Evolutionary conservation across 1,140 invertebrate genomes (phyloP), one percentile per base, ranked within the genome.

Genomic region (Anoplophora glabripennis): DNA sequence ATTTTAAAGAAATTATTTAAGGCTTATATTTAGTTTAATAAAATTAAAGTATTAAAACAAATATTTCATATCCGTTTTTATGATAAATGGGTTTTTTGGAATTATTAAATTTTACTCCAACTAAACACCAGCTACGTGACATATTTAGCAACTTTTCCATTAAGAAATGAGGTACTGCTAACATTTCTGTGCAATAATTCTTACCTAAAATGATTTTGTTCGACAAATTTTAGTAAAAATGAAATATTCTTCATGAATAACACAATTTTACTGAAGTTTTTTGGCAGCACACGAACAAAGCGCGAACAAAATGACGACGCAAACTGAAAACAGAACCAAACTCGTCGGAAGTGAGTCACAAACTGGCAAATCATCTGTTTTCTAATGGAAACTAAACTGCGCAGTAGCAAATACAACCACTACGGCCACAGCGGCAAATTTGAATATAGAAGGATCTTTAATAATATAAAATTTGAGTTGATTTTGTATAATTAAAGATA

Each of bases 341-440:
- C 54, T 57, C 53, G 55, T 33, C 54, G 37, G 15, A 62, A 62
- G 21, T 52, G 49, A 59, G 35, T 52, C 55, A 54, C 49, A 53
- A 54, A 57, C 59, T 62, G 12, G 54, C 45, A 61, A 52, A 61
- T 59, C 57, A 59, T 54, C 51, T 63, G 57, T 15, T 46, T 46
- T 28, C 21, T 28, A 28, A 28, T 28, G 21, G 3, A 28, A 28
- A 28, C 21, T 28, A 28, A 28, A 28, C 21, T 28, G 21, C 21
- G 21, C 21, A 28, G 21, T 28, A 28, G 21, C 5, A 28, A 28
- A 28, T 28, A 28, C 21, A 28, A 3, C 21, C 2, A 28, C 21
- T 28, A 28, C 21, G 21, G 21, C 21, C 21, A 28, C 5, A 28
- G 21, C 21, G 21, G 21, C 21, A 28, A 28, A 5, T 28, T 28